Evolutionary conservation across 2,888 invertebrate genomes (phyloP).

Genomic region (Oligia fasciuncula): DNA sequence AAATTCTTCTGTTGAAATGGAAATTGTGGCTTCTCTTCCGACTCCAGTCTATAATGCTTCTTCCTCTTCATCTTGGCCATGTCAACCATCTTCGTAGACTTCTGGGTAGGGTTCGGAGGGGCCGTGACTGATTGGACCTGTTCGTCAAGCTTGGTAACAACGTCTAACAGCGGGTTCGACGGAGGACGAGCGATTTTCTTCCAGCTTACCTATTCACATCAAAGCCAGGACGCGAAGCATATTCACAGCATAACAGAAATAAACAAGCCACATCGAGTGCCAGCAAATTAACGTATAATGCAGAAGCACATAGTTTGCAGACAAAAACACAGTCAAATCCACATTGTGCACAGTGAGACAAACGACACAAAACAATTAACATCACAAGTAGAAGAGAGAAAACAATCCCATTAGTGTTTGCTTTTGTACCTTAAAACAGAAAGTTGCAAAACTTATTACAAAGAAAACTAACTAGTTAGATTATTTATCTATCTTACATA

Average conservation of each 20-base stretch:
- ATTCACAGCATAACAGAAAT: slow-evolving; percentile 60
- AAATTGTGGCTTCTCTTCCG: slow-evolving; percentile 95
- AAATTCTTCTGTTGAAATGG: slow-evolving; percentile 95
- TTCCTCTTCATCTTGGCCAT: slow-evolving; percentile 92
- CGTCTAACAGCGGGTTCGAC: slow-evolving; percentile 91
- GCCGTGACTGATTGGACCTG: slow-evolving; percentile 85
- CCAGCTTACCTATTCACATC: slow-evolving; percentile 89
- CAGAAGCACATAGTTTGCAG: slow-evolving; percentile 71
- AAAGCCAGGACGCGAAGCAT: slow-evolving; percentile 71
- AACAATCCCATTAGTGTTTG: slow-evolving; percentile 53
- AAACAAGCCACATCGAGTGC: slow-evolving; percentile 80
- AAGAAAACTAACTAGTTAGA: background rate
- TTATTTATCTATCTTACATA: background rate
- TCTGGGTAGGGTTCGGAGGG: slow-evolving; percentile 81
- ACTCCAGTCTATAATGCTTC: slow-evolving; percentile 94
- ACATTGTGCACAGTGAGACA: slow-evolving; percentile 72
- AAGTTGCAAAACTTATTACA: background rate
- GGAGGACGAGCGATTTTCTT: slow-evolving; percentile 91
- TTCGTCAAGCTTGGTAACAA: slow-evolving; percentile 92
- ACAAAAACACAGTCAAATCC: slow-evolving; percentile 82
- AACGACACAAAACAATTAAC: slow-evolving; percentile 87
- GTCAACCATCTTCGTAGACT: slow-evolving; percentile 87
- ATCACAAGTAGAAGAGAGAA: slow-evolving; percentile 77
- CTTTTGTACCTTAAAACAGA: slow-evolving; percentile 2
- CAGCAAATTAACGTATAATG: slow-evolving; percentile 54